A percentile compares a stretch with the other conserved stretches of the same genome.
phyloP scores from a whole-genome alignment of 2,797 vertebrate species.

The Nannoperca obscura region DNA sequence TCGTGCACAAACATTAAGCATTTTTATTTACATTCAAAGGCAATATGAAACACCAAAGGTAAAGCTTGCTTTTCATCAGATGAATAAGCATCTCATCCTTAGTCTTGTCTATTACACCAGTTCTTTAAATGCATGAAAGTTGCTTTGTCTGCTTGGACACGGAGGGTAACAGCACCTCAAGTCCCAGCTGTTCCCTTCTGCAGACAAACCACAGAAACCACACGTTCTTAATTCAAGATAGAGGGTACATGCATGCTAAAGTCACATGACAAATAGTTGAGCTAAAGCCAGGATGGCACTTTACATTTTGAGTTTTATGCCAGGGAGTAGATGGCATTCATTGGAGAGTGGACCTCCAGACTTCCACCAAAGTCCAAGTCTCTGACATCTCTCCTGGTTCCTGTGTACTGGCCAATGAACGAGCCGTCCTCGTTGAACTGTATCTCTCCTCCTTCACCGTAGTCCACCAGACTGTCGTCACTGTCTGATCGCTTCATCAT shows the following conservation, averaged over 20 bases:
- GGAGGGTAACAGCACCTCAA: constrained; percentile 21
- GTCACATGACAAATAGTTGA: constrained; percentile 26
- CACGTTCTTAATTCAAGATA: constrained; percentile 3
- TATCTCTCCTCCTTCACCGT: constrained; percentile 94
- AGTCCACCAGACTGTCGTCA: constrained; percentile 98
- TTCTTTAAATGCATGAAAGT: constrained; percentile 28
- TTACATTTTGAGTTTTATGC: constrained; percentile 80
- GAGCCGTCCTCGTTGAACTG: constrained; percentile 97
- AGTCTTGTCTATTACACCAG: constrained; percentile 25
- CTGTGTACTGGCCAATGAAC: constrained; percentile 98
- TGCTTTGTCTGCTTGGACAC: constrained; percentile 18
- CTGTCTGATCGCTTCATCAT: constrained; percentile 93
- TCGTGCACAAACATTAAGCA: constrained; percentile 8
- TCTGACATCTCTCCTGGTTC: constrained; percentile 91
- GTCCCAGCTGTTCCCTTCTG: constrained; percentile 25
- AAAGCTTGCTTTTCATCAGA: constrained; percentile 35
- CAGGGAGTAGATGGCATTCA: constrained; percentile 95
- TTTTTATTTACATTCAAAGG: constrained; percentile 51
- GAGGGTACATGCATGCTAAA: constrained; percentile 17
- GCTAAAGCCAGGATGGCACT: background rate
- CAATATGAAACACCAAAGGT: constrained; percentile 32
- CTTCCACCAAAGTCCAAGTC: constrained; percentile 93
- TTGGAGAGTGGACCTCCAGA: constrained; percentile 93
- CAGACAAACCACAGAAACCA: constrained; percentile 14
- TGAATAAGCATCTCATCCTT: constrained; percentile 25